Evolutionary conservation across 2,888 invertebrate species (phyloP).

Genomic region (Ophion ventricosus): DNA sequence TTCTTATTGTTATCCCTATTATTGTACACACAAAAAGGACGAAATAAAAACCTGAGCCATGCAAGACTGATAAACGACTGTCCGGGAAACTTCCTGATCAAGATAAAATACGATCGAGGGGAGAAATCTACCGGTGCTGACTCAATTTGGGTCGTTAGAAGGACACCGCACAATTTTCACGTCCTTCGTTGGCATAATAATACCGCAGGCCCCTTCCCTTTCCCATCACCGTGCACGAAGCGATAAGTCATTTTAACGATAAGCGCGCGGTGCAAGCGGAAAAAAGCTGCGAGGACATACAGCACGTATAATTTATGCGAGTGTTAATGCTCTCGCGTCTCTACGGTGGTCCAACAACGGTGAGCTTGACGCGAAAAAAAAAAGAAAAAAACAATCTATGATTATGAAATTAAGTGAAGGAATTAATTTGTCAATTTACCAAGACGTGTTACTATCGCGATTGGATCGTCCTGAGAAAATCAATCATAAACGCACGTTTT

Average conservation of each 20-base stretch:
- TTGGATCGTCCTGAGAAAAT: background rate
- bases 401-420: background rate
- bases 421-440: background rate
- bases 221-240: conserved; percentile 59
- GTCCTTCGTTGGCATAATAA: conserved; percentile 50
- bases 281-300: conserved; percentile 64
- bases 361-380: background rate
- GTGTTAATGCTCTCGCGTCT: conserved; percentile 52
- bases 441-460: background rate
- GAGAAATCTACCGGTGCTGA: conserved; percentile 69
- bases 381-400: background rate
- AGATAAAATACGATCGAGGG: conserved; percentile 78
- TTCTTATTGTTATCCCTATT: conserved; percentile 7
- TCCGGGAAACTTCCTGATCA: conserved; percentile 62
- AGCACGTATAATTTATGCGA: conserved; percentile 64
- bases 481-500: no score
- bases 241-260: conserved; percentile 81
- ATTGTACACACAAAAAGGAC: conserved; percentile 22
- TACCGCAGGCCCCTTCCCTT: conserved; percentile 22
- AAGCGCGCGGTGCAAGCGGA: conserved; percentile 70
- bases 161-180: conserved; percentile 65
- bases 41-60: conserved; percentile 41
- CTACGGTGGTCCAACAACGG: conserved; percentile 53
- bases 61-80: conserved; percentile 64
- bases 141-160: conserved; percentile 77